Base-by-base conservation (phyloP, 2,797 vertebrate genomes). In the Melanotaenia nigrans region DNA sequence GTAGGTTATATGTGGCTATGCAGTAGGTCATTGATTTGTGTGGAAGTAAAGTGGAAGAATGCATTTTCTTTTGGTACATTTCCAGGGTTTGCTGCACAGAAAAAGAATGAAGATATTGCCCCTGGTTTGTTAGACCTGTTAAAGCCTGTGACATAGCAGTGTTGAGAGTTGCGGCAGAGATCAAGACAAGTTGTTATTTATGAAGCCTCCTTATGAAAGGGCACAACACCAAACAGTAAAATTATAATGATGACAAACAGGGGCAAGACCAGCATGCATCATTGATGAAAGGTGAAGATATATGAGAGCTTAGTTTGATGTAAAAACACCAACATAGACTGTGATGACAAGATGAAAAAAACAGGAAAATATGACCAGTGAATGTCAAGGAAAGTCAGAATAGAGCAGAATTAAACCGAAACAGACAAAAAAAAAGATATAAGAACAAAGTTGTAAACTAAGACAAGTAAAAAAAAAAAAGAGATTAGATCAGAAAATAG, bases 171-270 rank as follows among this genome's bases (percentile, higher is more conserved):
- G 67, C 78, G 83, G 60, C 68, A 55, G 75, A 57, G 75, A 71
- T 71, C 36, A 57, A 74, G 83, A 82, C 69, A 40, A 79, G 78
- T 88, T 87, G 81, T 87, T 87, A 87, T 87, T 83, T 70, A 58
- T 45, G 38, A 75, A 56, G 86, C 77, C 62, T 86, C 75, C 64
- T 67, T 20, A 38, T 81, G 86, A 89, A 91, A 92, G 90, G 91
- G 71, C 88, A 81, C 54, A 38, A 77, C 77, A 69, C 66, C n/a
- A 60, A 69, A 72, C 68, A 61, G 67, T 6, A 36, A 68, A 71
- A 80, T 70, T 59, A 75, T 89, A 89, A 90, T 78, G 85, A 91
- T 89, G 86, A 92, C 87, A 81, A 89, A 91, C 49, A 49, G 75
- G 38, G 24, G 61, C 60, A 35, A 65, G 82, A 75, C 63, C 65